Conservation (phyloP, 2,113 vertebrate genomes). For the Phalacrocorax carbo region DNA sequence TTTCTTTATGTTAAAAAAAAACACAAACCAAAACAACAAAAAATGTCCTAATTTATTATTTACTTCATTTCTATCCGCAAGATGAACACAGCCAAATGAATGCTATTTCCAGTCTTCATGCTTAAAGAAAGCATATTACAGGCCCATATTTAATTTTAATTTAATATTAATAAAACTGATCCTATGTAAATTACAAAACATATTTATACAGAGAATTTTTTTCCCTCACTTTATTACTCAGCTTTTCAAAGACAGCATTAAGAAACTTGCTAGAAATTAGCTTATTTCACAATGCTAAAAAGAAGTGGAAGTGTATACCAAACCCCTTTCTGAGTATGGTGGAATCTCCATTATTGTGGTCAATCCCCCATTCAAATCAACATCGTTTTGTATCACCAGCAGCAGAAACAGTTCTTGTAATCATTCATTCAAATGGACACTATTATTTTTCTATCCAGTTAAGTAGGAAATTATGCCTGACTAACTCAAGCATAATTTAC, state of each 20-base stretch:
- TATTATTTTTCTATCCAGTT: conserved; percentile 17
- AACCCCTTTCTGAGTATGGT: neutral
- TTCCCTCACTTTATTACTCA: conserved; percentile 4
- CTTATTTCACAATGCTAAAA: neutral
- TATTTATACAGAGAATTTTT: neutral
- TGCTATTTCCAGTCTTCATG: neutral
- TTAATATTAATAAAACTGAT: conserved; percentile 36
- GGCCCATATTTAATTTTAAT: neutral
- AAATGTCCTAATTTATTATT: neutral
- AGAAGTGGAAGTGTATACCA: neutral
- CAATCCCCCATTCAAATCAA: conserved; percentile 2
- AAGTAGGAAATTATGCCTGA: neutral
- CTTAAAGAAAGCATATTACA: neutral
- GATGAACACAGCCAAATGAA: neutral
- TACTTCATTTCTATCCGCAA: neutral
- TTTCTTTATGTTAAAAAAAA: neutral
- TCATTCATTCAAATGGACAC: conserved; percentile 21
- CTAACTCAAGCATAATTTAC: conserved; percentile 28
- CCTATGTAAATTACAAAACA: conserved; percentile 23
- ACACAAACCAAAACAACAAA: neutral
- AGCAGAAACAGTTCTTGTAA: neutral
- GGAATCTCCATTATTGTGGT: neutral
- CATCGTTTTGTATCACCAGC: neutral
- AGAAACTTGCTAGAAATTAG: neutral
- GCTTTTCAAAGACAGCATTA: neutral